These are phyloP conservation scores for Ondatra zibethicus DNA, from an alignment of 2,113 vertebrate species.

Conservation along the genomic window DNA sequence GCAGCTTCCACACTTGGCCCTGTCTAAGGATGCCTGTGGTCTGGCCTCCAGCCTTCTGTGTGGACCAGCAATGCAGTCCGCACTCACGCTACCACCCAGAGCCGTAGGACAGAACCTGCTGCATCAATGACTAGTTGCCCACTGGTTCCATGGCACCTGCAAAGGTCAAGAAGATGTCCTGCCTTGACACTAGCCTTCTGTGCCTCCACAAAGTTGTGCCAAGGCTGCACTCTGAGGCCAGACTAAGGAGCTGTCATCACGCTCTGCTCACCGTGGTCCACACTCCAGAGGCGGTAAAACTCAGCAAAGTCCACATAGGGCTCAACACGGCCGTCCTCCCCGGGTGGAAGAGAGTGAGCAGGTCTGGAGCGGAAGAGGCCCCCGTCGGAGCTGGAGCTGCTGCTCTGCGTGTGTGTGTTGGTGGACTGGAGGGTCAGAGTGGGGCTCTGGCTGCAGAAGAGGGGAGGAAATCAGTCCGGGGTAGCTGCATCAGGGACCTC, in stretches of 20 bases:
- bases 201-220: not conserved
- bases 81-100: not conserved
- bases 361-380: constrained; percentile 96
- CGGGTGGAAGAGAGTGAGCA: constrained; percentile 93
- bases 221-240: rapidly evolving
- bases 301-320: constrained; percentile 98
- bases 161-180: not conserved
- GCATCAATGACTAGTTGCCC: not conserved
- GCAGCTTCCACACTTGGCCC: not conserved
- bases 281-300: constrained; percentile 96
- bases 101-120: rapidly evolving
- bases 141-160: rapidly evolving
- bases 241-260: constrained; percentile 78
- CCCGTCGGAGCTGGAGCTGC: constrained; percentile 95
- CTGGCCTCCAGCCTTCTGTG: not conserved
- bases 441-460: constrained; percentile 92
- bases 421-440: constrained; percentile 97
- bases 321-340: constrained; percentile 96
- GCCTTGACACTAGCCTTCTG: not conserved
- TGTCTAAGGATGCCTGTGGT: not conserved
- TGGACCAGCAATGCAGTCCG: not conserved
- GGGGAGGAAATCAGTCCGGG: not conserved
- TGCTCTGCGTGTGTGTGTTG: constrained; percentile 98
- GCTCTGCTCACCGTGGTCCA: constrained; percentile 92
- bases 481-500: no score